Evolutionary conservation across 2,888 invertebrate genomes (phyloP).

Genomic region (Thecocarcelia acutangulata): DNA sequence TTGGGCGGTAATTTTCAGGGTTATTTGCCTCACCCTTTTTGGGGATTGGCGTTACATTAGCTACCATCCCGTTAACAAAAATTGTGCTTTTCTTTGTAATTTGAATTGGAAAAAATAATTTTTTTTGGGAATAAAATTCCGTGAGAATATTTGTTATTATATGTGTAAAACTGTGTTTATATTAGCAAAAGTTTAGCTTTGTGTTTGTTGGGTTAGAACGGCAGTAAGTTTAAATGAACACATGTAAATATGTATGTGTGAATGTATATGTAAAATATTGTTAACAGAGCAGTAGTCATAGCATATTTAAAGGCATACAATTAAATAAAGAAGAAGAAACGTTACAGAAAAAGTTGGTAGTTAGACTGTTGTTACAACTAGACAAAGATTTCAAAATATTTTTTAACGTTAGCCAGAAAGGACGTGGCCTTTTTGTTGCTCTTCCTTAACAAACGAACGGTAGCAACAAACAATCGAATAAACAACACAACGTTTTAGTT

Average conservation of each 20-base stretch:
- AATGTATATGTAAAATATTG: conserved; percentile 4
- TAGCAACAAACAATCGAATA: not conserved
- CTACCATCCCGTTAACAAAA: no score
- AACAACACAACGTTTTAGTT: conserved; percentile 23
- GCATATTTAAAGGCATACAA: conserved; percentile 56
- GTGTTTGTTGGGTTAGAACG: no score
- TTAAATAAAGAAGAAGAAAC: conserved; percentile 21
- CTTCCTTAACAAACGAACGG: conserved; percentile 21
- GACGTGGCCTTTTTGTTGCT: conserved; percentile 52
- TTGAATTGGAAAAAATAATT: no score
- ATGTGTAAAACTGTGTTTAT: no score
- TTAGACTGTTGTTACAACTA: conserved; percentile 55
- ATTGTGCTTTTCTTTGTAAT: no score
- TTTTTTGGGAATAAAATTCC: no score
- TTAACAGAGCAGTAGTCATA: conserved; percentile 48
- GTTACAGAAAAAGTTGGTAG: conserved; percentile 46
- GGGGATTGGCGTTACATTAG: no score
- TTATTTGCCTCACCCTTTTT: no score
- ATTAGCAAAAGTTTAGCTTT: no score
- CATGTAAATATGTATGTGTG: conserved; percentile 5
- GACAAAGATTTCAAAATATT: conserved; percentile 65
- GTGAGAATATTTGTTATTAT: no score
- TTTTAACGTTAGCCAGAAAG: conserved; percentile 65
- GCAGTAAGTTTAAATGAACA: not conserved
- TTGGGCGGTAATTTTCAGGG: no score